Evolutionary conservation across 1,140 invertebrate species (phyloP), one percentile per base, ranked within the genome.

Genomic region (Neodiprion pinetum): DNA sequence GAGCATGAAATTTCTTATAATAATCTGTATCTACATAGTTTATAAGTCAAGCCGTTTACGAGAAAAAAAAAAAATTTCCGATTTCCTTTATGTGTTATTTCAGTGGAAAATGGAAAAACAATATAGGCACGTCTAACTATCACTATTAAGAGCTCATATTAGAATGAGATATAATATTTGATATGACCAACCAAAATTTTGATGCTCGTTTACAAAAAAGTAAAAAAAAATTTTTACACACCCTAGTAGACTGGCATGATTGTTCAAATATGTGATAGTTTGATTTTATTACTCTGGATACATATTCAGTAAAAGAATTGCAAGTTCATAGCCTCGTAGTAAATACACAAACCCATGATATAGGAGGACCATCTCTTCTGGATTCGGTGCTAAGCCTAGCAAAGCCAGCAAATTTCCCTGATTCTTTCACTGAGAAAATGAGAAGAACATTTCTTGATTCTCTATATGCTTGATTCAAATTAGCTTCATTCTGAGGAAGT

Each of bases 351-450:
- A 98, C 96, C 98, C 98, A 99, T 48, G 95, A 94, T 74, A 99
- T 94, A 66, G 96, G 92, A 17, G 95, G 93, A 48, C 95, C 94
- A 89, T 98, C 96, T 80, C 96, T 93, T 69, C 95, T 92, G 17
- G 97, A 98, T 84, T 97, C 96, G 70, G 93, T 94, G 72, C 93
- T 91, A 76, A 99, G 89, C 76, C 98, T 90, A 2, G 97, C 97
- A 91, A 98, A 99, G 1, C 97, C 97, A 87, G 93, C 91, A 90
- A 95, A 95, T 84, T 97, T 96, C 76, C 97, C 97, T 89, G 97
- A 98, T 90, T 99, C 97, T 88, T 98, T 98, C 0, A 99, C 97
- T 69, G 97, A 99, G 90, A 98, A 99, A 83, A 99, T 95, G 40
- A 99, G 90, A 75, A 99, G 91, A 5, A 99, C 97, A 90, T 99